phyloP scores from a whole-genome alignment of 2,888 invertebrate species.

The Spodoptera exigua region DNA sequence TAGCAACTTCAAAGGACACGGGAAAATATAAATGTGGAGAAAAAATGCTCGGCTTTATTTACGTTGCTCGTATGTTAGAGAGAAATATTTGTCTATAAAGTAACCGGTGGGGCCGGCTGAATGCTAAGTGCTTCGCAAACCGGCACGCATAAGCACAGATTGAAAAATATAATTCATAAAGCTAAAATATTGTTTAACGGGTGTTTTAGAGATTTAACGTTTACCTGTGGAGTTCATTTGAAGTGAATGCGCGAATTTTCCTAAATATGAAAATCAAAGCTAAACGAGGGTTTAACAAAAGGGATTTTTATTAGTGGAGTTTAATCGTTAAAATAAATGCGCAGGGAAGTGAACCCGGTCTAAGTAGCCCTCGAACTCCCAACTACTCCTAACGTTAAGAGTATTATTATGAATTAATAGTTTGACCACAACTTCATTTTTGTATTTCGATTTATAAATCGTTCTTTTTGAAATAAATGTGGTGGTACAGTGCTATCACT shows the following conservation, averaged over 20 bases:
- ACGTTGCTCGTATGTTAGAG: constrained; percentile 69
- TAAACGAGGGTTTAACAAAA: constrained; percentile 8
- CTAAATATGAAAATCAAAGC: constrained; percentile 25
- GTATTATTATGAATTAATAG: constrained; percentile 40
- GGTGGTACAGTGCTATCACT: too few relatives aligned
- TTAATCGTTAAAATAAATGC: constrained; percentile 47
- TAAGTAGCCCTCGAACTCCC: constrained; percentile 24
- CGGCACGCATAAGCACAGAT: constrained; percentile 65
- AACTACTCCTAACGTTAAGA: constrained; percentile 27
- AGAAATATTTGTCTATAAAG: constrained; percentile 80
- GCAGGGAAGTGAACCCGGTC: constrained; percentile 28
- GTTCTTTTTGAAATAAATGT: too few relatives aligned
- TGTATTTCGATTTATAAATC: too few relatives aligned
- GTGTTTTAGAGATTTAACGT: constrained; percentile 26
- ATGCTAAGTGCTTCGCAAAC: constrained; percentile 75
- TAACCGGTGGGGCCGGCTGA: constrained; percentile 69
- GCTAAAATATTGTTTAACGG: constrained; percentile 45
- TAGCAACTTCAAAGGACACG: constrained; percentile 66
- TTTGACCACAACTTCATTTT: constrained; percentile 17
- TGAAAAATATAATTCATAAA: constrained; percentile 62
- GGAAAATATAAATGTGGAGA: constrained; percentile 64
- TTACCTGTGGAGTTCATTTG: constrained; percentile 33
- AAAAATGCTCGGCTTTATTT: constrained; percentile 69
- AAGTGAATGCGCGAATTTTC: constrained; percentile 26
- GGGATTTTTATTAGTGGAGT: constrained; percentile 29